Percentiles rank a stretch among this genome's conserved stretches.
Evolutionary conservation across 2,113 vertebrate genomes (phyloP).

Genomic region (Pristiophorus japonicus): DNA sequence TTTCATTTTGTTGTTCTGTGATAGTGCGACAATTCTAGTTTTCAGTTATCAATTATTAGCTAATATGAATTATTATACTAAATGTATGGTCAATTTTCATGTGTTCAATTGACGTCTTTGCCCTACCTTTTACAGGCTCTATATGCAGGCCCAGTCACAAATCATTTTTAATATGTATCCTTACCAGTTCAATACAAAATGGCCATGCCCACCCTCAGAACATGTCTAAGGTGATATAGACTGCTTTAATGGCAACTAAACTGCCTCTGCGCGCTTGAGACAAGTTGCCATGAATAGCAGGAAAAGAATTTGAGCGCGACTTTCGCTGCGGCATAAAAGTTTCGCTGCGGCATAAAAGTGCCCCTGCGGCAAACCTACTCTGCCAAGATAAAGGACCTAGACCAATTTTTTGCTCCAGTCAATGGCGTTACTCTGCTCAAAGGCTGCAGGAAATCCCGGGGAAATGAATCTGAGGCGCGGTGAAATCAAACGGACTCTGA

Average conservation of each 20-base stretch:
- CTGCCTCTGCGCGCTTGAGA: neutral
- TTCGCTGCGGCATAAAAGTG: neutral
- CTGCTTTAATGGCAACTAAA: neutral
- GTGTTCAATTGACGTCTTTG: conserved; percentile 29
- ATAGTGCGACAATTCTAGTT: conserved; percentile 31
- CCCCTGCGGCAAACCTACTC: neutral
- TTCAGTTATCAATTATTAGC: conserved; percentile 27
- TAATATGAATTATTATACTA: conserved; percentile 36
- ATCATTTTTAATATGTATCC: neutral
- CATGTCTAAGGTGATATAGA: neutral
- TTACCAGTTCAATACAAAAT: neutral
- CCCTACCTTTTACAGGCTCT: neutral
- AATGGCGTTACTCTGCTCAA: neutral
- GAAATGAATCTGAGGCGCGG: neutral
- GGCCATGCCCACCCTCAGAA: neutral
- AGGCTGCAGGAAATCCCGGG: neutral
- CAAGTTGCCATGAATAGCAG: neutral
- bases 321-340: neutral
- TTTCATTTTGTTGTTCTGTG: conserved; percentile 30
- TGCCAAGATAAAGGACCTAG: neutral
- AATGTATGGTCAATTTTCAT: conserved; percentile 18
- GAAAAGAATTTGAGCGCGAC: neutral
- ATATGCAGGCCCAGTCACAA: neutral
- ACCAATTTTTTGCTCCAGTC: neutral
- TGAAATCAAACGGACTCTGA: neutral